Conservation (phyloP, 2,113 vertebrate species). For the Camarhynchus parvulus region DNA sequence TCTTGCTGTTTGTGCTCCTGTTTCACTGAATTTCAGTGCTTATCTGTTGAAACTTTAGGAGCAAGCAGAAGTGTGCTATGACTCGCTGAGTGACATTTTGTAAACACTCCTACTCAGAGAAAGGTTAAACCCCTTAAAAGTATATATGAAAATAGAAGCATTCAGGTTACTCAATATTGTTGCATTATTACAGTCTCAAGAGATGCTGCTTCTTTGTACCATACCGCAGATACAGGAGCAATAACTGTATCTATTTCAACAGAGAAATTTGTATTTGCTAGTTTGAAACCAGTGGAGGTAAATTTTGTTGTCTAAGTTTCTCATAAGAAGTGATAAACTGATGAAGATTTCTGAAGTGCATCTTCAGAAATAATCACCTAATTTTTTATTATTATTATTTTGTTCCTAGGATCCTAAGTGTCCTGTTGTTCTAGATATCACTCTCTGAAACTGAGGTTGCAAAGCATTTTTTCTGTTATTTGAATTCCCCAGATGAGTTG, state of each 20-base stretch:
- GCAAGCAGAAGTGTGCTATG: neutral
- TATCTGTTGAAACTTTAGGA: neutral
- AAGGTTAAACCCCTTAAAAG: neutral
- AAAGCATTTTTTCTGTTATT: neutral
- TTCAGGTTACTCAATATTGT: neutral
- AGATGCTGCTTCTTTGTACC: neutral
- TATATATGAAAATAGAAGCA: neutral
- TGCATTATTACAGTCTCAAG: neutral
- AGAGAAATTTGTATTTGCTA: neutral
- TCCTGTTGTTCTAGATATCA: neutral
- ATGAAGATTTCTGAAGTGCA: neutral
- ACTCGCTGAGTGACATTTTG: neutral
- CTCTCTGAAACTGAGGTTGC: neutral
- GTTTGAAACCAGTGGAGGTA: neutral
- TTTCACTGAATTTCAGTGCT: neutral
- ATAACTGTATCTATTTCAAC: neutral
- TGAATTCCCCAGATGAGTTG: neutral
- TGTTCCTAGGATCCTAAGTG: neutral
- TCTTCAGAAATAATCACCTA: neutral
- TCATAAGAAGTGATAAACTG: neutral
- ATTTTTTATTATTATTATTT: neutral
- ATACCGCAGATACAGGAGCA: neutral
- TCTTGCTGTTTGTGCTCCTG: neutral
- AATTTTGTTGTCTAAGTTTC: neutral
- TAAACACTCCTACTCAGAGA: neutral